Conservation (phyloP, 2,797 vertebrate genomes). For the Channa striata region DNA sequence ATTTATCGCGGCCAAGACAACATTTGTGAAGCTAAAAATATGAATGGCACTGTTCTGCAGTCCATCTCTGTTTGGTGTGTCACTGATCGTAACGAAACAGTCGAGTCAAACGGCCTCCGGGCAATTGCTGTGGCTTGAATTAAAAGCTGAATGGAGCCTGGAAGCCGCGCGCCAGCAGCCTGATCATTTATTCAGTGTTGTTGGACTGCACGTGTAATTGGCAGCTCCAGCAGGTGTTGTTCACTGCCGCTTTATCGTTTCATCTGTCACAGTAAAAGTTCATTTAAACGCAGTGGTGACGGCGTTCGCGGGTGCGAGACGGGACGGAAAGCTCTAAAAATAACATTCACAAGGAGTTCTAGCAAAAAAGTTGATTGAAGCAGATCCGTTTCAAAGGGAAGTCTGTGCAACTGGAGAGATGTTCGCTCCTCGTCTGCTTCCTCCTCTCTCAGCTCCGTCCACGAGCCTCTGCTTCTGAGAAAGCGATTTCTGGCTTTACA, state of each 20-base stretch:
- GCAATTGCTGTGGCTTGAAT: slow-evolving; percentile 20
- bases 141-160: slow-evolving; percentile 28
- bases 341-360: neutral
- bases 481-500: slow-evolving; percentile 27
- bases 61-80: slow-evolving; percentile 22
- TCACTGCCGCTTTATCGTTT: slow-evolving; percentile 16
- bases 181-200: slow-evolving; percentile 30
- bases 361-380: neutral
- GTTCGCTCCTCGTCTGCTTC: slow-evolving; percentile 8
- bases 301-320: slow-evolving; percentile 3
- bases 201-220: slow-evolving; percentile 24
- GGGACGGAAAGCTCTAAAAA: slow-evolving; percentile 11
- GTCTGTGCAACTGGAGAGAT: neutral
- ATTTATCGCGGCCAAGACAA: slow-evolving; percentile 5
- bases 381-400: slow-evolving; percentile 6
- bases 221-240: neutral
- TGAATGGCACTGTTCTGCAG: slow-evolving; percentile 14
- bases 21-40: slow-evolving; percentile 28
- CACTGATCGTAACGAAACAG: slow-evolving; percentile 26
- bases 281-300: slow-evolving; percentile 22
- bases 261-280: slow-evolving; percentile 2
- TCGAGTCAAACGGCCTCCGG: neutral
- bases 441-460: slow-evolving; percentile 1
- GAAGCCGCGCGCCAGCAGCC: neutral
- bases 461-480: neutral